Percentiles rank a stretch among this genome's conserved stretches.
Evolutionary conservation across 1,140 invertebrate species (phyloP).

Genomic region (Achroia grisella): DNA sequence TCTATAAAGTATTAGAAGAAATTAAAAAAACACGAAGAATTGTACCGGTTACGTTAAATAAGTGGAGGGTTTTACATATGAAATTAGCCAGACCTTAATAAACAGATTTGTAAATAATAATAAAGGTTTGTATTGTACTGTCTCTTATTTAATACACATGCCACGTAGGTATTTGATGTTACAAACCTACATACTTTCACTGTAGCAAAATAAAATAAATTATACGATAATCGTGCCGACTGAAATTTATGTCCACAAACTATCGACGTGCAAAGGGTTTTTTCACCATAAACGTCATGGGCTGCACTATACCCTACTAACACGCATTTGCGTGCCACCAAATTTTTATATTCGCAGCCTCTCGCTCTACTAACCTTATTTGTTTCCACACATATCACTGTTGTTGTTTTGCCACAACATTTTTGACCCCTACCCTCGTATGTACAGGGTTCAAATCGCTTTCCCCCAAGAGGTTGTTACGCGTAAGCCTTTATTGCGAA

Average conservation of each 20-base stretch:
- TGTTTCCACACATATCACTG: conserved; percentile 12
- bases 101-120: too few relatives aligned
- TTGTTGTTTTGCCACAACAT: not conserved
- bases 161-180: too few relatives aligned
- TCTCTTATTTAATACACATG: too few relatives aligned
- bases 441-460: conserved; percentile 5
- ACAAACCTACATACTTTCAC: not conserved
- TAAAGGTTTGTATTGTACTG: too few relatives aligned
- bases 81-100: too few relatives aligned
- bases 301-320: conserved; percentile 10
- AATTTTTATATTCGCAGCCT: conserved; percentile 37
- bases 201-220: not conserved
- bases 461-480: conserved; percentile 13
- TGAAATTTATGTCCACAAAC: conserved; percentile 4
- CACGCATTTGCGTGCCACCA: conserved; percentile 30
- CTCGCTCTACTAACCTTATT: conserved; percentile 47
- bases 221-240: not conserved
- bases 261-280: conserved; percentile 9
- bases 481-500: conserved; percentile 36
- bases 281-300: conserved; percentile 2
- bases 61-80: too few relatives aligned
- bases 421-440: conserved; percentile 6
- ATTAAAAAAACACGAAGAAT: too few relatives aligned
- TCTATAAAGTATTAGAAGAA: too few relatives aligned
- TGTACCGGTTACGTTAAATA: too few relatives aligned